Base-by-base conservation (phyloP, 2,888 invertebrate species). In the Drosophila nr. perissopoda region DNA sequence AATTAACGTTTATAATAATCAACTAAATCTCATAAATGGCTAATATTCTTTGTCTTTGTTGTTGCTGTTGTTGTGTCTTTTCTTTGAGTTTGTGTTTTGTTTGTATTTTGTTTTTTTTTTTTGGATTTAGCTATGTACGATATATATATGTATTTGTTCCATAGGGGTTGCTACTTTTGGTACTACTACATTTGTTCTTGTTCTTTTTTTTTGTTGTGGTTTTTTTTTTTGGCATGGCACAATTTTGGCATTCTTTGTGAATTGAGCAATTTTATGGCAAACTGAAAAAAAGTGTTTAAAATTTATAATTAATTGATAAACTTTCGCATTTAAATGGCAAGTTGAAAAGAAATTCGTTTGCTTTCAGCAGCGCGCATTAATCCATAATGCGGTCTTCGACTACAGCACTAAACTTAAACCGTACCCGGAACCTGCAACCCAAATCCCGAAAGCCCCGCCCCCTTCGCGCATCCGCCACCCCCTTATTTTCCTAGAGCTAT, bases 141-240 rank as follows among this genome's bases (percentile, higher is more conserved):
- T 16, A 46, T 6, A 46, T 46, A 42, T 40, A 21, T 21, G 7
- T 46, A 31, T 60, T 51, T 57, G 51, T 59, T 72, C 53, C 57
- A 34, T 67, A 67, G 53, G 40, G 62, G 51, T 40, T 51, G 36
- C 67, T 73, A 74, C 56, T 68, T 76, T 66, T 73, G 60, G 79
- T 68, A 67, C 56, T 59, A 63, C 58, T 64, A 66, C 49, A 46
- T 65, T 25, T 46, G 18, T 54, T 27, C 25, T 25, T 46, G 4
- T 53, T 25, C 21, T n/a, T 54, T 16, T 27, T 36, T 18, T 10
- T 34, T 34, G 18, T 42, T 42, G 1, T 36, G 18, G 0, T 10
- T 42, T 62, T 49, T 21, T 21, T 76, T 89, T 84, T 91, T 89
- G 90, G 90, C 80, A 90, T 90, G 91, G 91, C 90, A 91, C 89